Evolutionary conservation across 2,888 invertebrate genomes (phyloP), one percentile per base, ranked within the genome.

Genomic region (Mechanitis mazaeus): DNA sequence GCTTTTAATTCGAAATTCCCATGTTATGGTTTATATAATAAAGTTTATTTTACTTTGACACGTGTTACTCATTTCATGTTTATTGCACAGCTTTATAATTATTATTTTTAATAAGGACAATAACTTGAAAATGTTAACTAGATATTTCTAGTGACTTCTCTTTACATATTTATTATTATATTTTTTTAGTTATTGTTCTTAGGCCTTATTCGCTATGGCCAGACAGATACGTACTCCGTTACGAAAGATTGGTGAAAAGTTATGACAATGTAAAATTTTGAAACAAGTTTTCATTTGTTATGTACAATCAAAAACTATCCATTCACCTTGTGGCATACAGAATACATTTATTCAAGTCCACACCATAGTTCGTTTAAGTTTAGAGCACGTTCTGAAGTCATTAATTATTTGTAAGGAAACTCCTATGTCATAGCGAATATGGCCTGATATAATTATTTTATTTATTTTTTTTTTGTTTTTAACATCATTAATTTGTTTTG

Each of bases 401-500:
- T 20, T 20, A 20, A 20, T 20, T 20, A 20, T 20, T 20, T 20
- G 20, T 1, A 20, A 20, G 20, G 20, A 20, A 20, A 20, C 20
- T 20, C 20, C 20, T 20, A 20, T 20, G 20, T 20, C 20, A 20
- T 1, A 20, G 20, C 20, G 20, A 20, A 20, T 20, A 20, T 20
- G 20, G 20, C 20, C 20, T 20, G 20, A 50, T 53, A 45, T 58
- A 31, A 38, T 63, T 56, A 46, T n/a, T 55, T 59, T 64, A 38
- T 63, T 55, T 67, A 56, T 54, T 64, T 63, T 56, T 60, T 64
- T 61, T 69, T 72, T 69, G 68, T 72, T 70, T 72, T 68, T 74
- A 67, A 74, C 63, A 50, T 31, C 50, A 50, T 70, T 76, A 71
- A 75, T 69, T 75, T 75, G 71, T 74, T 75, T 73, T 77, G 83